Conservation (phyloP, 2,888 invertebrate species). For the Phengaris alcon region DNA sequence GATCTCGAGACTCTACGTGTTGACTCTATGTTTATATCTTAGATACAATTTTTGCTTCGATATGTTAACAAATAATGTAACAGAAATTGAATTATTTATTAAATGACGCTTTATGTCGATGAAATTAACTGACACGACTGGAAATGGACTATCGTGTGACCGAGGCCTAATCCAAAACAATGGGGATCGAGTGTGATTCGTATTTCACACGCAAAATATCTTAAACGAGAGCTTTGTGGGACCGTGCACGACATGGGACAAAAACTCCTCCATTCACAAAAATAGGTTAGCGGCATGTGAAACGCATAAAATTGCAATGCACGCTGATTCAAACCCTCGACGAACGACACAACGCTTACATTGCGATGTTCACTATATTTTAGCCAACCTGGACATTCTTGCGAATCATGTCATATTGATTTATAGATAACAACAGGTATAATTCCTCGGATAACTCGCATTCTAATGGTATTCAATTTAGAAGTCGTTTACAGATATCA, state of each 20-base stretch:
- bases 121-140: neutral
- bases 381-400: constrained; percentile 18
- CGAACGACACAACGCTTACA: neutral
- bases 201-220: constrained; percentile 77
- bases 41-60: too few relatives aligned
- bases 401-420: constrained; percentile 28
- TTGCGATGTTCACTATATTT: neutral
- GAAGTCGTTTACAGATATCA: constrained; percentile 29
- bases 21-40: too few relatives aligned
- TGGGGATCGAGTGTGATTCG: constrained; percentile 66
- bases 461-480: constrained; percentile 20
- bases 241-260: constrained; percentile 54
- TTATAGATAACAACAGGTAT: constrained; percentile 27
- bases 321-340: neutral
- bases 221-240: constrained; percentile 66
- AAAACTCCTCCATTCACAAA: constrained; percentile 77
- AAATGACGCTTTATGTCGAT: neutral
- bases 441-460: constrained; percentile 15
- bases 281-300: constrained; percentile 68
- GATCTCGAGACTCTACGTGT: too few relatives aligned
- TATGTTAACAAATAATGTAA: neutral
- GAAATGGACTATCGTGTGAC: constrained; percentile 22
- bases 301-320: neutral
- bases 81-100: neutral
- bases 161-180: constrained; percentile 55